Percentiles rank a stretch among this genome's conserved stretches.
Evolutionary conservation across 2,797 vertebrate genomes (phyloP).

Genomic region (Notolabrus celidotus): DNA sequence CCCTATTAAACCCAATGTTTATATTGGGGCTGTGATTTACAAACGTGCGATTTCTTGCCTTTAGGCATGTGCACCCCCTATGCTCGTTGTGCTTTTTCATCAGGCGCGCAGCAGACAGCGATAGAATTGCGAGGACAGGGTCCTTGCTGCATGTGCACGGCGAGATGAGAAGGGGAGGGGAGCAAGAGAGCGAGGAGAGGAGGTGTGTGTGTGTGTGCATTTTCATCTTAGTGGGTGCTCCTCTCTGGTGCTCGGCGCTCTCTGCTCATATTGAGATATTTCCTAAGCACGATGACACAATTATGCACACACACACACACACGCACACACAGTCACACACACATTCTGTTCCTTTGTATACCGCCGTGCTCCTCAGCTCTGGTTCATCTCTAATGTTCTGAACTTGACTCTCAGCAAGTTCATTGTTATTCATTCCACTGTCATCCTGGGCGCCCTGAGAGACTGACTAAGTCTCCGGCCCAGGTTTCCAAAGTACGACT

Average conservation of each 20-base stretch:
- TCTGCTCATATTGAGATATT: conserved; percentile 73
- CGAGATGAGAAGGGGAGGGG: conserved; percentile 63
- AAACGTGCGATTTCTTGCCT: conserved; percentile 69
- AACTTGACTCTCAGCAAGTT: conserved; percentile 71
- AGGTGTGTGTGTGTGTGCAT: conserved; percentile 52
- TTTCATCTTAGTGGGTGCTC: conserved; percentile 72
- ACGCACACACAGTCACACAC: conserved; percentile 21
- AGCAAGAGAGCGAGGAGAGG: conserved; percentile 34
- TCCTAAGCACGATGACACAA: conserved; percentile 50
- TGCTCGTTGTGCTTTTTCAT: conserved; percentile 75
- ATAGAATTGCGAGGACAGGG: conserved; percentile 69
- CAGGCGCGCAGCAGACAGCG: conserved; percentile 82
- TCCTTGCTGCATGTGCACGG: conserved; percentile 75
- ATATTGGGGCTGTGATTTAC: conserved; percentile 69
- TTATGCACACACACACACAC: conserved; percentile 34
- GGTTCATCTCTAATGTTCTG: conserved; percentile 66
- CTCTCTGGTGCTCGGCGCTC: conserved; percentile 50
- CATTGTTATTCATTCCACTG: conserved; percentile 81
- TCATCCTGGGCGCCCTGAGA: conserved; percentile 63
- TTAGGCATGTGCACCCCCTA: conserved; percentile 49
- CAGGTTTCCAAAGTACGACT: conserved; percentile 51
- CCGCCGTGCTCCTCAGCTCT: conserved; percentile 38
- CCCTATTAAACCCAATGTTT: conserved; percentile 68
- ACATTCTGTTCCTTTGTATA: conserved; percentile 38
- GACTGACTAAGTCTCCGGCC: conserved; percentile 60